These are phyloP conservation scores for Trachymyrmex cornetzi DNA, from an alignment of 1,140 invertebrate genomes.

Conservation along the genomic window DNA sequence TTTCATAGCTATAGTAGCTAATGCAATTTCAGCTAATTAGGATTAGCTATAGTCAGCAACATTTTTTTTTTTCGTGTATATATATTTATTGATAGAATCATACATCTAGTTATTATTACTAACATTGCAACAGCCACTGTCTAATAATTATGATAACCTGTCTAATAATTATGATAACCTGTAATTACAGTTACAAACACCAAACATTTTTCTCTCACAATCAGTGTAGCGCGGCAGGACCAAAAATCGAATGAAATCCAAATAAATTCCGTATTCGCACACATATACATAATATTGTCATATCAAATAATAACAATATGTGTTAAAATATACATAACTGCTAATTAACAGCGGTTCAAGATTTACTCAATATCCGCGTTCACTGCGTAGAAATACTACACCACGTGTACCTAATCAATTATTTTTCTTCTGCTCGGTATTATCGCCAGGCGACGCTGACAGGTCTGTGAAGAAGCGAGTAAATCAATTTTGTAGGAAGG, in stretches of 20 bases:
- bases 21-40: no score
- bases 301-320: not conserved
- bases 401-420: slow-evolving; percentile 7
- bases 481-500: slow-evolving; percentile 32
- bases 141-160: no score
- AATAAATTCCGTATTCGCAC: not conserved
- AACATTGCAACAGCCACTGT: no score
- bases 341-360: not conserved
- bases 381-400: not conserved
- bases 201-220: no score
- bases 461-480: not conserved
- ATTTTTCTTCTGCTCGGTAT: slow-evolving; percentile 9
- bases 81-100: no score
- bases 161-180: no score
- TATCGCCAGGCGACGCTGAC: slow-evolving; percentile 17
- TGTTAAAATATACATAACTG: not conserved
- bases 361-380: not conserved
- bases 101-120: no score
- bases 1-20: no score
- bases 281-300: not conserved
- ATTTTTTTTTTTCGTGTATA: no score
- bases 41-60: no score
- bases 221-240: not conserved
- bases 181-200: no score
- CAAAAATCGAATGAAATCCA: not conserved